Conservation (phyloP, 2,113 vertebrate species). For the rabbit (Oryctolagus cuniculus) region DNA sequence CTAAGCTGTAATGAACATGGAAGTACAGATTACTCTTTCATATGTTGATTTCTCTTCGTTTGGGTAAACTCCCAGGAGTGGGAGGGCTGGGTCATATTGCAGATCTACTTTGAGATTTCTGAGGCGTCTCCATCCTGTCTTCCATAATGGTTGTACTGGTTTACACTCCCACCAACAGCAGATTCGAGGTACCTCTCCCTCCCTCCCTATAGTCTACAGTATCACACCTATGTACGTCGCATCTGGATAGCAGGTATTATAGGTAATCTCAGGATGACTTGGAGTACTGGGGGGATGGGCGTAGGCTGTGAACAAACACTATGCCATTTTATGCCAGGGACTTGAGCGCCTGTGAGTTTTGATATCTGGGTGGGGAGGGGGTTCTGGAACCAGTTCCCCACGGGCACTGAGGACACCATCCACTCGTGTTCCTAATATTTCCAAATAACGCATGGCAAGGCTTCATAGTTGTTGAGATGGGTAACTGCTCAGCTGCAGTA, state of each 20-base stretch:
- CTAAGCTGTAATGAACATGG: too few species aligned
- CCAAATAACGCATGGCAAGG: neutral
- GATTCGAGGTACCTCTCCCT: too few species aligned
- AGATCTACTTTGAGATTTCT: too few species aligned
- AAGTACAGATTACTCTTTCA: too few species aligned
- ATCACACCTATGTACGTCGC: neutral
- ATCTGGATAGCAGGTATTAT: neutral
- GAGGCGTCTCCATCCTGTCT: too few species aligned
- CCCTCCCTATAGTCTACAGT: neutral
- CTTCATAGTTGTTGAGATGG: conserved; percentile 6
- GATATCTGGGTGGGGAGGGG: neutral
- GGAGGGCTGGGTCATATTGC: too few species aligned
- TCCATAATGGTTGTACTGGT: too few species aligned
- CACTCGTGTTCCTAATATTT: conserved; percentile 62
- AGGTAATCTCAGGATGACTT: neutral
- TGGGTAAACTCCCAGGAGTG: too few species aligned
- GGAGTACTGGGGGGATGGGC: neutral
- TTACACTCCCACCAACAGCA: too few species aligned
- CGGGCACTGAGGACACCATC: neutral
- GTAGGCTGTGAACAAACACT: neutral
- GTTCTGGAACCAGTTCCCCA: too few species aligned
- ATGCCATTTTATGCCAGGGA: neutral
- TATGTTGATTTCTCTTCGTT: too few species aligned
- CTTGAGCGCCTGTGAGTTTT: neutral
- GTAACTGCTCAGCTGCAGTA: conserved; percentile 58